Evolutionary conservation across 1,140 invertebrate species (phyloP).

Genomic region (Hormaphis cornu): DNA sequence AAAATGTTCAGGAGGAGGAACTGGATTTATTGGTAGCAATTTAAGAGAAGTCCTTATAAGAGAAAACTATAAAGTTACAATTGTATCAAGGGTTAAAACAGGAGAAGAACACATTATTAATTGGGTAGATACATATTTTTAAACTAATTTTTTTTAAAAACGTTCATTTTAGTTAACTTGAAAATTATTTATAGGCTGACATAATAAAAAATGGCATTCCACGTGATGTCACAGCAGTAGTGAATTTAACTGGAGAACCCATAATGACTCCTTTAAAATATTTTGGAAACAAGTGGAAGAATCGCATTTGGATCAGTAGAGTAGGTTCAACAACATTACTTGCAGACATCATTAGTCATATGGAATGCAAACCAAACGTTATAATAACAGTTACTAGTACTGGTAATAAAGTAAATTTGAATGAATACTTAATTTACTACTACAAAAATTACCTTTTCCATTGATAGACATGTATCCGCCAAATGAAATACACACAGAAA

Average conservation of each 20-base stretch:
- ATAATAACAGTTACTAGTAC: constrained; percentile 58
- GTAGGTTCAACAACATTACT: constrained; percentile 69
- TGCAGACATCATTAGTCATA: constrained; percentile 55
- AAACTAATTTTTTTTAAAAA: not conserved
- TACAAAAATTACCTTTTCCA: not conserved
- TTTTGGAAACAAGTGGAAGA: constrained; percentile 77
- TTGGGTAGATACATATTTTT: constrained; percentile 52
- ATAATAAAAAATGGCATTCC: constrained; percentile 65
- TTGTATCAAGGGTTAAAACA: constrained; percentile 70
- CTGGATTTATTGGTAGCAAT: constrained; percentile 74
- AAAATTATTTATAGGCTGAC: constrained; percentile 50
- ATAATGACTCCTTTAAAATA: constrained; percentile 69
- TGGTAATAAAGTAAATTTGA: not conserved
- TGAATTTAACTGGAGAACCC: constrained; percentile 86
- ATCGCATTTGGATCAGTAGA: constrained; percentile 75
- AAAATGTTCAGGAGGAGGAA: constrained; percentile 66
- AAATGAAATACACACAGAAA: constrained; percentile 63
- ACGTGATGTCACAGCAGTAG: constrained; percentile 59
- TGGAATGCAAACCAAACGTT: constrained; percentile 57
- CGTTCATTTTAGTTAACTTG: constrained; percentile 34
- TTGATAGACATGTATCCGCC: constrained; percentile 66
- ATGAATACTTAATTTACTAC: not conserved
- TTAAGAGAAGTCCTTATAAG: constrained; percentile 53
- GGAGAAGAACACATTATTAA: constrained; percentile 52
- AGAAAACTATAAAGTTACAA: constrained; percentile 61